A percentile compares a stretch with the other conserved stretches of the same genome.
Conservation (phyloP, 92 coral and sea anemone species). For the Palythoa grandiflora region DNA sequence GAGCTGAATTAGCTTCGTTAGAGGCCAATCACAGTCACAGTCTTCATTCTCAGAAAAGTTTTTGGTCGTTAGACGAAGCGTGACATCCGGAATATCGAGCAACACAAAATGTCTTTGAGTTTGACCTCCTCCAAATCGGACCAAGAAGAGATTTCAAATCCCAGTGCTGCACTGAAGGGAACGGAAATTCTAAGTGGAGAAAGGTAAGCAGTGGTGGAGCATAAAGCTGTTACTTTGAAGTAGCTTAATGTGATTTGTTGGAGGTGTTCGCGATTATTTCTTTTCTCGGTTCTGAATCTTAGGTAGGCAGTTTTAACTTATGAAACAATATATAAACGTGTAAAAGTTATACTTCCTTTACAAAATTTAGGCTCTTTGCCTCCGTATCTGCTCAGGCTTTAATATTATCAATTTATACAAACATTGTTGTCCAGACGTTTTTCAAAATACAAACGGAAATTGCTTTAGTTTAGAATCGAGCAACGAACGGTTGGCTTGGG, state of each 20-base stretch:
- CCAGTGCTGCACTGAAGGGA: neutral
- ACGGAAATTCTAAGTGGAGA: neutral
- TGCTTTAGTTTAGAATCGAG: neutral
- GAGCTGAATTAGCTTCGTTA: neutral
- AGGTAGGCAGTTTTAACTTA: neutral
- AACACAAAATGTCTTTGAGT: slow-evolving; percentile 17
- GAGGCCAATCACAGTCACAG: neutral
- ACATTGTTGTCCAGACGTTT: neutral
- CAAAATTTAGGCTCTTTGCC: neutral
- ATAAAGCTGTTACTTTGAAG: neutral
- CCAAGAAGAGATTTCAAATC: slow-evolving; percentile 3
- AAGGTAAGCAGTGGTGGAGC: slow-evolving; percentile 23
- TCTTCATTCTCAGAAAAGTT: neutral
- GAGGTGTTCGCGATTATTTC: neutral
- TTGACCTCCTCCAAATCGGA: neutral
- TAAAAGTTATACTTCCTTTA: neutral
- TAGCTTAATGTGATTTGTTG: neutral
- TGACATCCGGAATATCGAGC: neutral
- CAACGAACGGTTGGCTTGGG: neutral
- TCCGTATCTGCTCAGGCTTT: neutral
- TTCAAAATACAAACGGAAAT: neutral
- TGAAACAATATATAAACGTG: neutral
- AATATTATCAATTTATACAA: neutral
- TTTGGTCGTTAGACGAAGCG: neutral
- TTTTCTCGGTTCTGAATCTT: neutral